A percentile compares a stretch with the other conserved stretches of the same genome.
These are phyloP conservation scores for Harpagoxenus sublaevis DNA, from an alignment of 2,888 invertebrate genomes.

Conservation along the genomic window DNA sequence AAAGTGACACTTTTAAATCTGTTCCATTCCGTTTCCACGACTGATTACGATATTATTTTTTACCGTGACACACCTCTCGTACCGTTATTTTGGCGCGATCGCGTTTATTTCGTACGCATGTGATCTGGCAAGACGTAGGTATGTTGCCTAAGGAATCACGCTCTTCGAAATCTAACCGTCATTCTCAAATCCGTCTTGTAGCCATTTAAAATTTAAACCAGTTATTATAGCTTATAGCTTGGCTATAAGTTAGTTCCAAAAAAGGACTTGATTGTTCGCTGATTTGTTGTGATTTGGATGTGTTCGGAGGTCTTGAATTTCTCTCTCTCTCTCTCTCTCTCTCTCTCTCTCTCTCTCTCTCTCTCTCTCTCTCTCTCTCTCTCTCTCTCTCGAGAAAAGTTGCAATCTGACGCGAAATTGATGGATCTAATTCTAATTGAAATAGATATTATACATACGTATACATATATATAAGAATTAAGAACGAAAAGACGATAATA, in stretches of 20 bases:
- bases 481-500: too few species aligned
- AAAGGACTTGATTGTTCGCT: neutral
- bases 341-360: neutral
- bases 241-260: neutral
- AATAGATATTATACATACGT: neutral
- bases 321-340: neutral
- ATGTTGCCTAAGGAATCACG: neutral
- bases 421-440: neutral
- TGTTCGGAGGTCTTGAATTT: neutral
- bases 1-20: neutral
- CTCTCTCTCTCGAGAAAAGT: neutral
- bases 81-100: neutral
- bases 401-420: neutral
- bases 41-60: conserved; percentile 1
- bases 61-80: neutral
- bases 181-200: neutral
- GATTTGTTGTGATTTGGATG: too few species aligned
- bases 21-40: neutral
- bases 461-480: too few species aligned
- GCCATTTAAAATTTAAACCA: neutral
- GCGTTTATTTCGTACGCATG: neutral
- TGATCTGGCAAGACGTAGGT: neutral
- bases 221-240: neutral
- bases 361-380: neutral
- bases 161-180: too few species aligned